These are phyloP conservation scores for Drosophila eohydei DNA, from an alignment of 2,888 invertebrate genomes.

Conservation along the genomic window DNA sequence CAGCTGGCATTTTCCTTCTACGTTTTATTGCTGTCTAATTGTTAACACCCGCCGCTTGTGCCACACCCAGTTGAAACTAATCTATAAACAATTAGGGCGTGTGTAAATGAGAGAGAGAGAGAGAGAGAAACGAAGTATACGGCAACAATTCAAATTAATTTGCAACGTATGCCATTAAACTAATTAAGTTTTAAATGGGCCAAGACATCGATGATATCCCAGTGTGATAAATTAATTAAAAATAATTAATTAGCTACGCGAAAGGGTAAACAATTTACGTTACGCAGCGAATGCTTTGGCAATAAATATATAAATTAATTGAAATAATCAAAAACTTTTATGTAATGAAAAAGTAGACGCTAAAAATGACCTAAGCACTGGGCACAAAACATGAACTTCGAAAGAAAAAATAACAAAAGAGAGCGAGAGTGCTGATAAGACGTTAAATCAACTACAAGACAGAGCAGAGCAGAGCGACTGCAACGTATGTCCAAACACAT, in stretches of 20 bases:
- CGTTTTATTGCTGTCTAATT: slow-evolving; percentile 57
- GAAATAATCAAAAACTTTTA: slow-evolving; percentile 23
- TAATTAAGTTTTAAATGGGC: slow-evolving; percentile 62
- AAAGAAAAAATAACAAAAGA: slow-evolving; percentile 21
- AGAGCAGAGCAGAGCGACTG: slow-evolving; percentile 27
- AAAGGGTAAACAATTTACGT: slow-evolving; percentile 51
- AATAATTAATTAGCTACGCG: slow-evolving; percentile 48
- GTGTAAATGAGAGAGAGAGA: neutral
- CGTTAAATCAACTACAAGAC: slow-evolving; percentile 27
- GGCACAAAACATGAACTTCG: slow-evolving; percentile 2
- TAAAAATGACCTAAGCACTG: slow-evolving; percentile 23
- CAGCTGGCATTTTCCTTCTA: slow-evolving; percentile 27
- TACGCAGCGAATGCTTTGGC: slow-evolving; percentile 25
- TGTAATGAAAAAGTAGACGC: slow-evolving; percentile 31
- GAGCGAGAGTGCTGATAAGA: slow-evolving; percentile 48
- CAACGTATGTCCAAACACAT: slow-evolving; percentile 56
- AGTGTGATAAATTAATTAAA: slow-evolving; percentile 50
- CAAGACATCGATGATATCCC: slow-evolving; percentile 34
- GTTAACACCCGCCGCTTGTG: slow-evolving; percentile 68
- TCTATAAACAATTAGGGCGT: slow-evolving; percentile 72
- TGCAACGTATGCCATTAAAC: slow-evolving; percentile 65
- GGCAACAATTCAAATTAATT: slow-evolving; percentile 61
- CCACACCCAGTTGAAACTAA: slow-evolving; percentile 76
- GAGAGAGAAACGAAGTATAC: neutral
- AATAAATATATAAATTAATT: slow-evolving; percentile 15